These are phyloP conservation scores for Selenia dentaria DNA, from an alignment of 2,888 invertebrate genomes.

Conservation along the genomic window DNA sequence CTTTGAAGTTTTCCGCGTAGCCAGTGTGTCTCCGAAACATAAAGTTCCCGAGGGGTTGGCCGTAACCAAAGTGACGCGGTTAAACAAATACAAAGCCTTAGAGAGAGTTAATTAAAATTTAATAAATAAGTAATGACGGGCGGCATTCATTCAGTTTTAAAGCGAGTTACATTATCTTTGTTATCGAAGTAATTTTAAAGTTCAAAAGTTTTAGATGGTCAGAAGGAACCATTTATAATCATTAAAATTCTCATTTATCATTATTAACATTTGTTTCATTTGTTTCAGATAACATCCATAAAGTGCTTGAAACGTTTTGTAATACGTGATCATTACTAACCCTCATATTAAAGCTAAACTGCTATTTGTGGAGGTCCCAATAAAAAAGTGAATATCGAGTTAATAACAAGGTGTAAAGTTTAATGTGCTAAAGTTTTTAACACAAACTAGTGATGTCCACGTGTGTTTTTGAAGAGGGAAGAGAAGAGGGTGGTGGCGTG, in stretches of 20 bases:
- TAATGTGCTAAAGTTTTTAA: conserved; percentile 29
- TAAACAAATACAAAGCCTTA: conserved; percentile 25
- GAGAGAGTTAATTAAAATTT: conserved; percentile 24
- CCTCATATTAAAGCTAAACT: conserved; percentile 3
- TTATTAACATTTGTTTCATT: conserved; percentile 4
- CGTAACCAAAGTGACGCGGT: conserved; percentile 18
- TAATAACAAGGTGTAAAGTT: conserved; percentile 7
- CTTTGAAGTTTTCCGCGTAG: conserved; percentile 6
- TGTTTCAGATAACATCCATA: conserved; percentile 30
- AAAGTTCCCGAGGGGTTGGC: conserved; percentile 8
- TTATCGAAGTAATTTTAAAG: conserved; percentile 1
- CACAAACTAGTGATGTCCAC: conserved; percentile 67
- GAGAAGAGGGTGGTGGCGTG: conserved; percentile 66
- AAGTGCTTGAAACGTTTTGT: conserved; percentile 7
- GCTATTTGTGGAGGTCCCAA: neutral
- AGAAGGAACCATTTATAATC: no score
- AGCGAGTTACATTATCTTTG: neutral
- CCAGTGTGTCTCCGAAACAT: conserved; percentile 10
- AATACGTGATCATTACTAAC: conserved; percentile 12
- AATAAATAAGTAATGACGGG: conserved; percentile 23
- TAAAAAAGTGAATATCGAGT: neutral
- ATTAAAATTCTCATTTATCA: no score
- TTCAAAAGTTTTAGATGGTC: no score
- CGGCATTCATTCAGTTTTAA: conserved; percentile 7
- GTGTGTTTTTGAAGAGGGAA: conserved; percentile 73